phyloP scores from a whole-genome alignment of 2,113 vertebrate species.

The Ictidomys tridecemlineatus region DNA sequence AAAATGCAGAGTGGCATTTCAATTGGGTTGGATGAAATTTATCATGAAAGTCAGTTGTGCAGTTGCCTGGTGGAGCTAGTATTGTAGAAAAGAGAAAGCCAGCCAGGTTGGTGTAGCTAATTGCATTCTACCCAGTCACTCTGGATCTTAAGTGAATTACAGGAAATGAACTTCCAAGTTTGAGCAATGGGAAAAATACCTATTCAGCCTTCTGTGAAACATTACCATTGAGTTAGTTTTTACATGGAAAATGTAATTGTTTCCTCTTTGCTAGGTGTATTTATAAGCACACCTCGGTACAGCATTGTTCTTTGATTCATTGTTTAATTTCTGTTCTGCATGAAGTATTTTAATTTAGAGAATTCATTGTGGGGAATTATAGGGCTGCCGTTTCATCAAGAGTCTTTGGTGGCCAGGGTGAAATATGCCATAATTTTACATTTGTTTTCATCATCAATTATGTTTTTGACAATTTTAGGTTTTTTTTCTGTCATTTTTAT shows the following conservation, averaged over 20 bases:
- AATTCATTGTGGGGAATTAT: slow-evolving; percentile 77
- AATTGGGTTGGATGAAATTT: slow-evolving; percentile 80
- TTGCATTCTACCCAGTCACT: slow-evolving; percentile 47
- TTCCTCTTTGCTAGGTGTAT: slow-evolving; percentile 73
- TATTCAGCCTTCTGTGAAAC: slow-evolving; percentile 46
- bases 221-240: slow-evolving; percentile 62
- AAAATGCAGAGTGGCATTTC: slow-evolving; percentile 80
- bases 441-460: slow-evolving; percentile 80
- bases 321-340: slow-evolving; percentile 84
- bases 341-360: slow-evolving; percentile 85
- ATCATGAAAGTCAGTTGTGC: slow-evolving; percentile 71
- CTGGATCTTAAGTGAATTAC: slow-evolving; percentile 67
- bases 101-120: slow-evolving; percentile 54
- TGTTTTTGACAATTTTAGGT: slow-evolving; percentile 78
- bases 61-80: slow-evolving; percentile 59
- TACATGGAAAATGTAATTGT: slow-evolving; percentile 78
- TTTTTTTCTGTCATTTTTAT: slow-evolving; percentile 74
- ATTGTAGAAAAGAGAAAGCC: slow-evolving; percentile 66
- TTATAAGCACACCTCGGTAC: slow-evolving; percentile 51
- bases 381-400: slow-evolving; percentile 74
- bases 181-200: slow-evolving; percentile 29
- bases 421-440: slow-evolving; percentile 65
- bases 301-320: slow-evolving; percentile 83
- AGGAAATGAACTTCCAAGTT: slow-evolving; percentile 64
- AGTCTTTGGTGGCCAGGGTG: slow-evolving; percentile 67